phyloP scores from a whole-genome alignment of 1,140 invertebrate species.

The Bombus waltoni region DNA sequence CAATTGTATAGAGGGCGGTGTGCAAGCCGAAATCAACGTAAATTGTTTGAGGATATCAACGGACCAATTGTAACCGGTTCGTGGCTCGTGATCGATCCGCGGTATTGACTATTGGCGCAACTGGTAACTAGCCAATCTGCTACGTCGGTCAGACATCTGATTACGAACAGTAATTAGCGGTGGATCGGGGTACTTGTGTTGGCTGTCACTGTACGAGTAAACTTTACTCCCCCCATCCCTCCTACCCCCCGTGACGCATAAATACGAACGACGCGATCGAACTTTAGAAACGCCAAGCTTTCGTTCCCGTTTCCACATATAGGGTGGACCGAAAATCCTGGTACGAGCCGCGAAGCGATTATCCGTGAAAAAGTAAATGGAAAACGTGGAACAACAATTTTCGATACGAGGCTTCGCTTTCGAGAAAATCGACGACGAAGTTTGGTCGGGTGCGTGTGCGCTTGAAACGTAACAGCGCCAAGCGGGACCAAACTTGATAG shows the following conservation, averaged over 20 bases:
- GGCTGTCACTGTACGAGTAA: slow-evolving; percentile 24
- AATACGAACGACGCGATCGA: slow-evolving; percentile 14
- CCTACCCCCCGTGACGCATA: background rate
- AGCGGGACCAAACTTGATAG: too few species aligned
- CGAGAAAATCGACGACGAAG: too few species aligned
- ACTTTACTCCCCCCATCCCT: background rate
- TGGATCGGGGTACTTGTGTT: slow-evolving; percentile 23
- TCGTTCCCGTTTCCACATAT: background rate
- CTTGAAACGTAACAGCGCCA: too few species aligned
- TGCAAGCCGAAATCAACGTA: slow-evolving; percentile 28
- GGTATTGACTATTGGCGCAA: slow-evolving; percentile 40
- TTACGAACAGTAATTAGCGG: slow-evolving; percentile 57
- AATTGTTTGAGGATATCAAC: slow-evolving; percentile 39
- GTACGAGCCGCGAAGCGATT: too few species aligned
- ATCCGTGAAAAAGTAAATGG: too few species aligned
- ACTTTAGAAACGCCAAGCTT: slow-evolving; percentile 3
- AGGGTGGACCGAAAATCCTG: too few species aligned
- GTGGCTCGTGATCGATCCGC: slow-evolving; percentile 18
- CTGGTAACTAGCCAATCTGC: slow-evolving; percentile 57
- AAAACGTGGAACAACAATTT: too few species aligned
- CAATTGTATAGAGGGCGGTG: background rate
- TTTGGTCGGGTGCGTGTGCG: too few species aligned
- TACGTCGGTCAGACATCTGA: slow-evolving; percentile 50
- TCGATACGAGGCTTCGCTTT: too few species aligned
- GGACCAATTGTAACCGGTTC: background rate